A percentile compares a stretch with the other conserved stretches of the same genome.
Evolutionary conservation across 2,113 vertebrate species (phyloP).

Genomic region (Nannospalax galili): DNA sequence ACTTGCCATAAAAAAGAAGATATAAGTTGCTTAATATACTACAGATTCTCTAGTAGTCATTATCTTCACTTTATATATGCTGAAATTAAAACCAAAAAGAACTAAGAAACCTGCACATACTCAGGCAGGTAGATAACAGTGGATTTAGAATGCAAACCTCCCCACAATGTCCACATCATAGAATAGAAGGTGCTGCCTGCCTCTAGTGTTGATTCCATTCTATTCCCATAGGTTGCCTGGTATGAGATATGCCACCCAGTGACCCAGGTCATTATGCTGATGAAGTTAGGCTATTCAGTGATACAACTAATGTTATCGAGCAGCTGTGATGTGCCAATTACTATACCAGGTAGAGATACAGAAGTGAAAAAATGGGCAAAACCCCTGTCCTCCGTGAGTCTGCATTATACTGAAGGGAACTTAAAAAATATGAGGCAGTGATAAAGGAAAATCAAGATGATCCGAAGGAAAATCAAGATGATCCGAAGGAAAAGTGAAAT

Average conservation of each 20-base stretch:
- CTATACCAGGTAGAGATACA: not conserved
- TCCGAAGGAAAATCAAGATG: too few species aligned
- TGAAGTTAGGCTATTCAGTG: not conserved
- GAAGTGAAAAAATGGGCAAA: not conserved
- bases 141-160: not conserved
- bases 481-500: not conserved
- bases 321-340: not conserved
- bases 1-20: constrained; percentile 49
- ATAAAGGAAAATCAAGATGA: not conserved
- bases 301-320: not conserved
- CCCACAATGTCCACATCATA: not conserved
- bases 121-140: not conserved
- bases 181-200: not conserved
- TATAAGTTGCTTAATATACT: not conserved
- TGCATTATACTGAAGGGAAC: not conserved
- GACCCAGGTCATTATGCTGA: not conserved
- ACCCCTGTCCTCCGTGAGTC: not conserved
- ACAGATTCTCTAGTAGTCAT: not conserved
- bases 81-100: constrained; percentile 34
- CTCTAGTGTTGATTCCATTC: not conserved
- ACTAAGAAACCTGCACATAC: not conserved
- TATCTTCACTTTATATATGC: not conserved
- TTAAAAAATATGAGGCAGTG: not conserved
- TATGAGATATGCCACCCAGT: not conserved
- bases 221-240: not conserved